Percentiles rank a stretch among this genome's conserved stretches.
phyloP scores from a whole-genome alignment of 2,113 vertebrate species.

The Opisthocomus hoazin region DNA sequence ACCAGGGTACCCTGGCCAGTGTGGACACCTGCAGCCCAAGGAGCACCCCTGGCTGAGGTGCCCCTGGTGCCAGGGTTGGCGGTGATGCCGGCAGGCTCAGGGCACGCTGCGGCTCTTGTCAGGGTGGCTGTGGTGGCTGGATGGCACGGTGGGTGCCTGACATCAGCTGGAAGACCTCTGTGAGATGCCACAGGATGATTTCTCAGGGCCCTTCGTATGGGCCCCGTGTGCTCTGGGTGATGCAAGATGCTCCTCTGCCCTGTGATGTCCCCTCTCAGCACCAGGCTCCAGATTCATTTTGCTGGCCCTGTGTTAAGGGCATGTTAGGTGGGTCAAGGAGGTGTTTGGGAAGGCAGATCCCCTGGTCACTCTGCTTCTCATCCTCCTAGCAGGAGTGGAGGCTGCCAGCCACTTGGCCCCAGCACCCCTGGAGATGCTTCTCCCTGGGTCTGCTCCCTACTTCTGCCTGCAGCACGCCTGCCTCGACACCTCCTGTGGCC shows the following conservation, averaged over 20 bases:
- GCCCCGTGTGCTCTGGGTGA: background rate
- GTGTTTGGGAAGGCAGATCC: background rate
- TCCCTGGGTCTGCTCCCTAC: background rate
- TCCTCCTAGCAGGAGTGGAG: background rate
- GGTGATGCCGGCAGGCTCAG: background rate
- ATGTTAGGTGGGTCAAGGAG: background rate
- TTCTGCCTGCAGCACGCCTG: background rate
- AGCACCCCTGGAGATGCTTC: background rate
- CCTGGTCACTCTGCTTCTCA: background rate
- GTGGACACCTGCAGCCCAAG: background rate
- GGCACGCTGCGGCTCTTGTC: fast-evolving
- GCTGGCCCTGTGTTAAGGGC: background rate
- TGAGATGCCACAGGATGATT: background rate
- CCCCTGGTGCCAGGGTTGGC: background rate
- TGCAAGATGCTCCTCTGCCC: background rate
- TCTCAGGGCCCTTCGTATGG: fast-evolving
- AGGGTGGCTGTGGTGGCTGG: background rate
- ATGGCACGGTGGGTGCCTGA: background rate
- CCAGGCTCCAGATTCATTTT: fast-evolving
- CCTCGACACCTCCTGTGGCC: background rate
- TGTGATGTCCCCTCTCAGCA: background rate
- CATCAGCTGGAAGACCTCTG: background rate
- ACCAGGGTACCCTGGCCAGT: background rate
- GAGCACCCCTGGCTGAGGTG: background rate
- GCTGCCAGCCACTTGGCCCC: background rate